Conservation (phyloP, 2,113 vertebrate species). For the cattle (Bos taurus) region DNA sequence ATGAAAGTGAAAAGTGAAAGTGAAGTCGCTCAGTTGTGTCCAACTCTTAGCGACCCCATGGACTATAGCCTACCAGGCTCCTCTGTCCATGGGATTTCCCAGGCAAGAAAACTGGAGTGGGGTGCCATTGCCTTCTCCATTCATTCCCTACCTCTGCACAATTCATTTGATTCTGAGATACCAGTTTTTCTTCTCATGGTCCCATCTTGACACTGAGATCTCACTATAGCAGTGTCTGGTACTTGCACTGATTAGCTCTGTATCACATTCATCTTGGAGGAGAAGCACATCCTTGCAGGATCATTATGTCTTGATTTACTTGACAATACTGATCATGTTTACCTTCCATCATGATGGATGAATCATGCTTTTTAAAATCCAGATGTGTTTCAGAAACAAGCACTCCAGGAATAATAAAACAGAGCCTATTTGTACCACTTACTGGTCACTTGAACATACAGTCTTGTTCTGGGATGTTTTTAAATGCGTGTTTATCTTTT, state of each 20-base stretch:
- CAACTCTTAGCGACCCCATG: no score
- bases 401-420: background rate
- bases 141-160: background rate
- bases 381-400: background rate
- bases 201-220: background rate
- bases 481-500: background rate
- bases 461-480: background rate
- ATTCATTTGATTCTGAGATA: background rate
- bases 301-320: background rate
- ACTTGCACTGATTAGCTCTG: rapidly evolving
- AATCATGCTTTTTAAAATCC: background rate
- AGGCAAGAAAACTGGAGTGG: no score
- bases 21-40: no score
- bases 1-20: no score
- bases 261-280: background rate
- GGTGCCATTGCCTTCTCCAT: background rate
- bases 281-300: background rate
- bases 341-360: background rate
- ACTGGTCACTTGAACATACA: background rate
- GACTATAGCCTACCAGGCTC: no score
- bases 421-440: background rate
- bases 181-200: background rate
- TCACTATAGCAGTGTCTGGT: background rate
- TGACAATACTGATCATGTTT: background rate
- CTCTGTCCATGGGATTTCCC: no score